Evolutionary conservation across 1,140 invertebrate genomes (phyloP).

Genomic region (Lasioglossum baleicum): DNA sequence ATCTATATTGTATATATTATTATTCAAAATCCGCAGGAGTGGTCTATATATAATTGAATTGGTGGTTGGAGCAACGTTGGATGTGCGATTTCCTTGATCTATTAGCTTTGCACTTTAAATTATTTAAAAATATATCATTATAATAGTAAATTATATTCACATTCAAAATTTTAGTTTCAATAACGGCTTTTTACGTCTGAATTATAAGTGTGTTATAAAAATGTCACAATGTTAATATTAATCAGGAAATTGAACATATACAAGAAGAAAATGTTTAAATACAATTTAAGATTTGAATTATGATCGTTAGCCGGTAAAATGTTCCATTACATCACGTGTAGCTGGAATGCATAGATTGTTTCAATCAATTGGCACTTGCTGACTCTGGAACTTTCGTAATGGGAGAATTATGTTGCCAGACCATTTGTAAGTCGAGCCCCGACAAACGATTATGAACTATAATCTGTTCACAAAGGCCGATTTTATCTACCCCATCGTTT

Average conservation of each 20-base stretch:
- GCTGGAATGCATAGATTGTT: slow-evolving; percentile 51
- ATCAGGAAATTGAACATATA: background rate
- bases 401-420: slow-evolving; percentile 46
- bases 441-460: slow-evolving; percentile 42
- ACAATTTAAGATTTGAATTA: slow-evolving; percentile 7
- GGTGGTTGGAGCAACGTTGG: no score
- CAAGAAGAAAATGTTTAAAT: background rate
- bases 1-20: background rate
- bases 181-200: no score
- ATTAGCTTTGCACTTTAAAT: no score
- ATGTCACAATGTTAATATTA: no score
- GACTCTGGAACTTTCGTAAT: slow-evolving; percentile 57
- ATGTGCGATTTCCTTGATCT: no score
- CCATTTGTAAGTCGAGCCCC: slow-evolving; percentile 32
- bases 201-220: no score
- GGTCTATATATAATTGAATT: no score
- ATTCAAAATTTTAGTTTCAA: no score
- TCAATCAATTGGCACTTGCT: slow-evolving; percentile 55
- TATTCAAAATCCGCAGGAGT: no score
- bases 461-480: slow-evolving; percentile 53
- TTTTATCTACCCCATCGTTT: slow-evolving; percentile 31
- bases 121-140: no score
- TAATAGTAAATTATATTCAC: no score
- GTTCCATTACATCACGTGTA: slow-evolving; percentile 55
- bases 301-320: slow-evolving; percentile 28